Base-by-base conservation (phyloP, 1,140 invertebrate genomes). In the Steinernema khuongi region DNA sequence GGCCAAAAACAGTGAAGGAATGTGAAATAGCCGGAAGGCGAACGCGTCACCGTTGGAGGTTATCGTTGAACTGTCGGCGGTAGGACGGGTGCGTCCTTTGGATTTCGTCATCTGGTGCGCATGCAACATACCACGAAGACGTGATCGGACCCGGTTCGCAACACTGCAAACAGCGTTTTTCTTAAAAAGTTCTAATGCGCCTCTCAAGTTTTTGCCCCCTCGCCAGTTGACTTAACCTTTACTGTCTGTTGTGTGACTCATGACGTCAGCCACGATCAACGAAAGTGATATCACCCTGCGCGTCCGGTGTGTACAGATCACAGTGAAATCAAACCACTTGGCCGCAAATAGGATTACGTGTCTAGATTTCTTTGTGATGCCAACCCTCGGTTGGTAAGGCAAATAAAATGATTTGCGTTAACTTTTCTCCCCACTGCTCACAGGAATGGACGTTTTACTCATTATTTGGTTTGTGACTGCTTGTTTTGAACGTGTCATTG, bases 271-370 rank as follows among this genome's bases (percentile, higher is more conserved):
- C 4, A 22, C n/a, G 50, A 60, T 60, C 50, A 14, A 2, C 2
- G 7, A n/a, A 7, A 11, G n/a, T 41, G 36, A 41, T 41, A 41
- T 41, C 36, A 41, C n/a, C 7, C 36, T 41, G 36, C 36, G 36
- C 36, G 36, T 41, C n/a, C 36, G 7, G 36, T 41, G 36, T 41
- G 36, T n/a, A 41, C n/a, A 11, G 36, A 11, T n/a, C 36, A n/a
- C 7, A 41, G 36, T 41, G 7, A 41, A n/a, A n/a, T 7, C n/a
- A 41, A 41, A 11, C 36, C 50, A 11, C 50, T 60, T 60, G 50
- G 50, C 19, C 50, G 50, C 50, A 60, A 60, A 60, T 60, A n/a
- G 50, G 50, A 60, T 60, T 60, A 60, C 50, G 50, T 60, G 50
- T 60, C 36, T n/a, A 41, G 36, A n/a, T 41, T 11, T n/a, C 7